These are phyloP conservation scores for Synchiropus splendidus DNA, from an alignment of 2,113 vertebrate species.

Conservation along the genomic window DNA sequence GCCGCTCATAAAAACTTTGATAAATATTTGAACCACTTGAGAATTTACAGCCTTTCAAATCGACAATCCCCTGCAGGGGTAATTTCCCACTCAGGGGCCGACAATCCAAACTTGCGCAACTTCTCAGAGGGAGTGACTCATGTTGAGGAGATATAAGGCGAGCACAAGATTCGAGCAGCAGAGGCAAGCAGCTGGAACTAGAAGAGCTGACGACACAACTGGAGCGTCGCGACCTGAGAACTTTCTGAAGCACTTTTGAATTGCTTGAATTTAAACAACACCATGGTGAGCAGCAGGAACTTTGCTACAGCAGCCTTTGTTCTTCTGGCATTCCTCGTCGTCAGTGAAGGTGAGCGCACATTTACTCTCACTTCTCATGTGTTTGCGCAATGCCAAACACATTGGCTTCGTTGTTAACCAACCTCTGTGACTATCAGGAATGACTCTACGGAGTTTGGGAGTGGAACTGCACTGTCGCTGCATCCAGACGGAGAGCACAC, in stretches of 20 bases:
- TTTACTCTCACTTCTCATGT: neutral
- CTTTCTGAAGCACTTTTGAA: too few relatives aligned
- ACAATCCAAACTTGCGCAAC: constrained; percentile 44
- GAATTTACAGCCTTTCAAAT: neutral
- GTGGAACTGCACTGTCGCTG: constrained; percentile 79
- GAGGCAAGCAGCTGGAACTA: constrained; percentile 11
- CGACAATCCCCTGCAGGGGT: neutral
- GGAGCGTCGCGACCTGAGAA: constrained; percentile 20
- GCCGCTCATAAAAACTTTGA: too few relatives aligned
- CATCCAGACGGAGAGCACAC: constrained; percentile 60
- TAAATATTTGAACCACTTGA: too few relatives aligned
- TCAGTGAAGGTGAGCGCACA: constrained; percentile 66
- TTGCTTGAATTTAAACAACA: neutral
- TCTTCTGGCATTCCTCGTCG: constrained; percentile 45
- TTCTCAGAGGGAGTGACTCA: constrained; percentile 38
- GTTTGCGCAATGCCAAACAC: too few relatives aligned
- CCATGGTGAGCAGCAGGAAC: constrained; percentile 38
- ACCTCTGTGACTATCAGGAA: constrained; percentile 38
- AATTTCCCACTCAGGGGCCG: constrained; percentile 24
- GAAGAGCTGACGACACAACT: constrained; percentile 18
- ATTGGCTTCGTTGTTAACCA: constrained; percentile 6
- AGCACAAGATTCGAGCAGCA: constrained; percentile 32
- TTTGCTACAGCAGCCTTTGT: constrained; percentile 18
- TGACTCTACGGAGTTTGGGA: constrained; percentile 39
- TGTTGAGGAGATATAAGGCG: constrained; percentile 24